A percentile compares a stretch with the other conserved stretches of the same genome.
Evolutionary conservation across 2,888 invertebrate genomes (phyloP).

Genomic region (Dascillus cervinus): DNA sequence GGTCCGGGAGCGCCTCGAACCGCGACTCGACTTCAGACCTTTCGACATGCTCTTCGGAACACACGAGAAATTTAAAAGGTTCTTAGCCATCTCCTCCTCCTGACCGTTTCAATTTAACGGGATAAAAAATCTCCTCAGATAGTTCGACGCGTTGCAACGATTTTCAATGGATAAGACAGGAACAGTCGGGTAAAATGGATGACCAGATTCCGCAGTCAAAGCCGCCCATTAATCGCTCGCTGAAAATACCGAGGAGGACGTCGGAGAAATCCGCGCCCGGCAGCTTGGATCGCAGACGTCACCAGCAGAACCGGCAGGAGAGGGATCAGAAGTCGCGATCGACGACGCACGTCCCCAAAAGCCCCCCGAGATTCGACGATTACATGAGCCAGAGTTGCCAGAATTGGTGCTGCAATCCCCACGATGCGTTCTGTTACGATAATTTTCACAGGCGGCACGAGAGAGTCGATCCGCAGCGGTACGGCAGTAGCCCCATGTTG

Average conservation of each 20-base stretch:
- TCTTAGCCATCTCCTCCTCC: too few relatives aligned
- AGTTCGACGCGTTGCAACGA: slow-evolving; percentile 58
- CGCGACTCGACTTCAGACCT: slow-evolving; percentile 40
- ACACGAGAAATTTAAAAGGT: slow-evolving; percentile 29
- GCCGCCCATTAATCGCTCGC: slow-evolving; percentile 31
- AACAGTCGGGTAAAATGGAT: slow-evolving; percentile 27
- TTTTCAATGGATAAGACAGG: slow-evolving; percentile 56
- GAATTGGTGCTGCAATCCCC: slow-evolving; percentile 36
- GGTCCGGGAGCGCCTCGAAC: slow-evolving; percentile 40
- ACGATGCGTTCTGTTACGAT: slow-evolving; percentile 39
- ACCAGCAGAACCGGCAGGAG: slow-evolving; percentile 47
- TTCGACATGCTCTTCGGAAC: slow-evolving; percentile 35
- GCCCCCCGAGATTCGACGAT: slow-evolving; percentile 36
- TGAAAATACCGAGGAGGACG: slow-evolving; percentile 26
- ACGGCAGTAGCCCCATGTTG: slow-evolving; percentile 44
- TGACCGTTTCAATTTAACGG: too few relatives aligned
- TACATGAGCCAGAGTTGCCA: slow-evolving; percentile 27
- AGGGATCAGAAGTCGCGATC: slow-evolving; percentile 59
- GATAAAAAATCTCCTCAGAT: slow-evolving; percentile 10
- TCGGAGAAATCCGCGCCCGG: slow-evolving; percentile 27
- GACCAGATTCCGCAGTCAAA: slow-evolving; percentile 29
- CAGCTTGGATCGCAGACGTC: slow-evolving; percentile 41
- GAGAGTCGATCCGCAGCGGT: slow-evolving; percentile 41
- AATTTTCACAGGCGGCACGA: slow-evolving; percentile 54
- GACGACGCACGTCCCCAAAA: slow-evolving; percentile 46